Base-by-base conservation (phyloP, 2,797 vertebrate genomes). In the Phrynocephalus forsythii region DNA sequence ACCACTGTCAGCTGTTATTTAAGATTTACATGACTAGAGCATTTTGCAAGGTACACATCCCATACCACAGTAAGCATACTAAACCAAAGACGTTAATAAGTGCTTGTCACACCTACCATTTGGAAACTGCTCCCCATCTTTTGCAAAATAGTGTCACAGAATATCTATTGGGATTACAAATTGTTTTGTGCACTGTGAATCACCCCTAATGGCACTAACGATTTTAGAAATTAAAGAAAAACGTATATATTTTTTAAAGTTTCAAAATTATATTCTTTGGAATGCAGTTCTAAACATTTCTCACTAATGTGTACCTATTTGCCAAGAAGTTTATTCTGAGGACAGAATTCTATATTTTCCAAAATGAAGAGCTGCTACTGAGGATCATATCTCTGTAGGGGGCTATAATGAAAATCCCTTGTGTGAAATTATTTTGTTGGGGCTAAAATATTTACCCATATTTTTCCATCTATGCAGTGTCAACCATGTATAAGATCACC, bases 61-160 rank as follows among this genome's bases (percentile, higher is more conserved):
- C 89, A 5, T 81, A 38, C 73, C 30, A 48, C 50, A 88, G 78
- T 30, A 69, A 15, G 3, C 76, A 13, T 87, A 90, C 22, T 24
- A 16, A 88, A 33, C 20, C 91, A 89, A 86, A 79, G 79, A 87
- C 33, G 72, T 56, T 30, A 92, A 82, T 33, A 83, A 7, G 85
- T 1, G 26, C 68, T 33, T 24, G 90, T 89, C 85, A 30, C 83
- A 30, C 2, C 26, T 80, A 0, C 76, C 84, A 87, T 89, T 76
- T 68, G 22, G 84, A 38, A 26, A 44, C 18, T 6, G 6, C 15
- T 6, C 67, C 52, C 44, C 28, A 33, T 60, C 20, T 85, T 68
- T 83, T 16, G 71, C 50, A 11, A 4, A 60, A 63, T 69, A 72
- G 60, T 68, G 20, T 73, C 87, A 63, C n/a, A 91, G 85, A 82